phyloP scores from a whole-genome alignment of 1,140 invertebrate genomes.

The Campoletis sonorensis region DNA sequence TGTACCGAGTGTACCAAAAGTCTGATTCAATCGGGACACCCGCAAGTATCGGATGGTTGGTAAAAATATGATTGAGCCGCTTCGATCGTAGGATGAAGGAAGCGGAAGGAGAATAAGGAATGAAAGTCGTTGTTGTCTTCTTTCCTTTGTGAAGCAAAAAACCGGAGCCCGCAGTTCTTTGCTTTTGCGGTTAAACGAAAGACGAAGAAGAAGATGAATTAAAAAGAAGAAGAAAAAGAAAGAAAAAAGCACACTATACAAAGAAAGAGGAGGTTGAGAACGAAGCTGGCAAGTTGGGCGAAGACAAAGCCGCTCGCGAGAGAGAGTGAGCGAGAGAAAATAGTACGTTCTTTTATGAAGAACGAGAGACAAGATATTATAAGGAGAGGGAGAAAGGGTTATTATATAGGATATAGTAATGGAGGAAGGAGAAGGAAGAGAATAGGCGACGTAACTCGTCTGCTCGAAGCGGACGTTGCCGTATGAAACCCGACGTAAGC shows the following conservation, averaged over 20 bases:
- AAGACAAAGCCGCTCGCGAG: no score
- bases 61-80: neutral
- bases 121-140: neutral
- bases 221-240: conserved; percentile 38
- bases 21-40: no score
- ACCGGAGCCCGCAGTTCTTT: neutral
- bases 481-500: conserved; percentile 22
- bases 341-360: no score
- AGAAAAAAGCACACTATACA: no score
- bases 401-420: neutral
- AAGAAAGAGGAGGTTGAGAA: conserved; percentile 16
- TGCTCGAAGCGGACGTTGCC: conserved; percentile 33
- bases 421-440: neutral
- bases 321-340: no score
- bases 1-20: no score
- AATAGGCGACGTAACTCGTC: conserved; percentile 12
- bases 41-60: no score
- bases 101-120: conserved; percentile 6
- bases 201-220: conserved; percentile 19
- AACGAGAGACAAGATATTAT: no score
- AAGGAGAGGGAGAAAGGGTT: neutral
- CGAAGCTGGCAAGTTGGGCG: neutral
- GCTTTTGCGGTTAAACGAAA: conserved; percentile 2
- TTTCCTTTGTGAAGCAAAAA: neutral
- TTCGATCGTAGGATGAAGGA: neutral